These are phyloP conservation scores for Sepioteuthis lessoniana DNA, from an alignment of 2,888 invertebrate genomes.

Conservation along the genomic window DNA sequence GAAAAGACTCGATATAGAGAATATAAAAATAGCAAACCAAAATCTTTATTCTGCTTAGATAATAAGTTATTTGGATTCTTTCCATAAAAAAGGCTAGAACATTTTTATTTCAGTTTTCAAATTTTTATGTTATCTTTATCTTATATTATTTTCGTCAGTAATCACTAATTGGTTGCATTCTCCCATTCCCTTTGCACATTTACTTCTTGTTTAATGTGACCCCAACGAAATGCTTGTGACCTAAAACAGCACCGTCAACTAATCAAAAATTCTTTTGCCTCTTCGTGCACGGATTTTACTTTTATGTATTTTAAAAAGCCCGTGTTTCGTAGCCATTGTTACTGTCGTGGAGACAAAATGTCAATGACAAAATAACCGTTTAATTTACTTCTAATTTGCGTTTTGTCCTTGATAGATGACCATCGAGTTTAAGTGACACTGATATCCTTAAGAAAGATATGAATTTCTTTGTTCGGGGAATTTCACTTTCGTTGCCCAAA, in stretches of 20 bases:
- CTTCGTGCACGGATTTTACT: not conserved
- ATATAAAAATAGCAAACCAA: not conserved
- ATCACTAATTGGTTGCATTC: not conserved
- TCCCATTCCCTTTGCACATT: not conserved
- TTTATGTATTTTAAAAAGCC: not conserved
- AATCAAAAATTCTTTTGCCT: not conserved
- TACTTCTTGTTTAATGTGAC: not conserved
- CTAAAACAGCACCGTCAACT: not conserved
- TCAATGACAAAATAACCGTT: not conserved
- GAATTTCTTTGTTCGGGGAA: not conserved
- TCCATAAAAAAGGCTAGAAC: not conserved
- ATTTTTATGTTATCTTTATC: not conserved
- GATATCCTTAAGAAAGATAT: conserved; percentile 33
- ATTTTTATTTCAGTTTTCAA: not conserved
- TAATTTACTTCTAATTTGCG: not conserved
- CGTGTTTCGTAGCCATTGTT: not conserved
- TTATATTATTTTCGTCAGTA: not conserved
- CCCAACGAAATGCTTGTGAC: not conserved
- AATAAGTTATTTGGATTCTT: not conserved
- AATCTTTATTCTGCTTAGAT: not conserved
- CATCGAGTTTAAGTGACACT: not conserved
- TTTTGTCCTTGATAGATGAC: not conserved
- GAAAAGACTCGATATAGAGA: no score
- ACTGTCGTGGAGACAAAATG: not conserved
- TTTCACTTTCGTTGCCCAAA: not conserved